phyloP scores from a whole-genome alignment of 2,797 vertebrate species.

The Ispidina picta region DNA sequence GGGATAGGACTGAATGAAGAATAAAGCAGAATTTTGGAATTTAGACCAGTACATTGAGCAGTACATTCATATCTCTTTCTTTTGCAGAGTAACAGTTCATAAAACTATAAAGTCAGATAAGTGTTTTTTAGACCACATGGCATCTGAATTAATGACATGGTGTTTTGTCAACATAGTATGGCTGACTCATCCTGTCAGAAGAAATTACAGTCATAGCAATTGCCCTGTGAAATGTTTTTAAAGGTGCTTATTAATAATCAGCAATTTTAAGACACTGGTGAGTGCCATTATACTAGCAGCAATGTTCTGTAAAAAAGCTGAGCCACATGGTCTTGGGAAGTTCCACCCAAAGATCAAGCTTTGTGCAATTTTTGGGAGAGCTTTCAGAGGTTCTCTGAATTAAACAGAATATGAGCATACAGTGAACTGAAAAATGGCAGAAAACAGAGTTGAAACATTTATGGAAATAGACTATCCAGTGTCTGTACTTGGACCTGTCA shows the following conservation, averaged over 20 bases:
- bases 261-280: slow-evolving; percentile 16
- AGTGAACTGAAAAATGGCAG: not conserved
- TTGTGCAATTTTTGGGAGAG: not conserved
- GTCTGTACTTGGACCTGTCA: not conserved
- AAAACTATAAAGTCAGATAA: not conserved
- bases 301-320: slow-evolving; percentile 23
- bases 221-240: not conserved
- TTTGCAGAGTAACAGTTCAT: not conserved
- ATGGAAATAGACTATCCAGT: not conserved
- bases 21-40: not conserved
- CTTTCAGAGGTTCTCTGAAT: not conserved
- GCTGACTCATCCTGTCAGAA: not conserved
- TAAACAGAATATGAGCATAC: not conserved
- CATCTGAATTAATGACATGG: not conserved
- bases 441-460: not conserved
- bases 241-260: slow-evolving; percentile 38
- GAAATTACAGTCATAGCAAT: not conserved
- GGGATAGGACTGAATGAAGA: not conserved
- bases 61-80: not conserved
- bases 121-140: not conserved
- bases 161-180: not conserved
- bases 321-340: not conserved
- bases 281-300: not conserved
- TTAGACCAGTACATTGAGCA: not conserved
- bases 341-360: not conserved